A percentile compares a stretch with the other conserved stretches of the same genome.
Conservation (phyloP, 2,113 vertebrate genomes). For the Nettapus auritus region DNA sequence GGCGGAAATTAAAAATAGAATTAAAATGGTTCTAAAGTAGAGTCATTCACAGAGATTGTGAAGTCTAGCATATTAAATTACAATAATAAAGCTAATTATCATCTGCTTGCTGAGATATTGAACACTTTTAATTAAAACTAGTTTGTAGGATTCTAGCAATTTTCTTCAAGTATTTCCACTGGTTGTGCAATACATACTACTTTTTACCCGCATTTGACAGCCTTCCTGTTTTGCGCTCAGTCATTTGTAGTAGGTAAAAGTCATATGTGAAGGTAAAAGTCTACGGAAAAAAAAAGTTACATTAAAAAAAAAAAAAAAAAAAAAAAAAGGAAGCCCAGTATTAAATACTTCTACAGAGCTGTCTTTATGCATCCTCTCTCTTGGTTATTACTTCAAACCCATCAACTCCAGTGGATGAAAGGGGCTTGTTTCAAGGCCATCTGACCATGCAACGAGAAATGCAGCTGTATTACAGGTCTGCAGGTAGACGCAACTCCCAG, state of each 20-base stretch:
- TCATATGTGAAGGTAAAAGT: background rate
- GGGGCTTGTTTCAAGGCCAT: background rate
- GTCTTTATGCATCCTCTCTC: background rate
- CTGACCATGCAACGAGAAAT: background rate
- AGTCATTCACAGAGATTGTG: slow-evolving; percentile 44
- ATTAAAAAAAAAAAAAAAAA: background rate
- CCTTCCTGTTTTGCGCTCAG: background rate
- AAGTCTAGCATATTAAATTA: slow-evolving; percentile 65
- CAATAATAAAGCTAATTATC: slow-evolving; percentile 65
- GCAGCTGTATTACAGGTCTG: background rate
- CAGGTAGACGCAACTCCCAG: background rate
- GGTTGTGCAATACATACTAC: background rate
- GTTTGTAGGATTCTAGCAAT: slow-evolving; percentile 34
- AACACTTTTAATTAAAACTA: slow-evolving; percentile 58
- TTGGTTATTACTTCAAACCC: background rate
- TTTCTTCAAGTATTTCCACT: slow-evolving; percentile 32
- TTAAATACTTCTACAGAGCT: background rate
- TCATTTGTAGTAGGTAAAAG: background rate
- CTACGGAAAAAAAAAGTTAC: background rate
- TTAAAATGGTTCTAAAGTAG: slow-evolving; percentile 60
- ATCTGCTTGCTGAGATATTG: slow-evolving; percentile 60
- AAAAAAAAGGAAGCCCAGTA: background rate
- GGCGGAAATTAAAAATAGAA: slow-evolving; percentile 72
- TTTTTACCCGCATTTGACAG: background rate
- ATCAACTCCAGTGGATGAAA: background rate